Base-by-base conservation (phyloP, 2,888 invertebrate genomes). In the Tachystola acroxantha region DNA sequence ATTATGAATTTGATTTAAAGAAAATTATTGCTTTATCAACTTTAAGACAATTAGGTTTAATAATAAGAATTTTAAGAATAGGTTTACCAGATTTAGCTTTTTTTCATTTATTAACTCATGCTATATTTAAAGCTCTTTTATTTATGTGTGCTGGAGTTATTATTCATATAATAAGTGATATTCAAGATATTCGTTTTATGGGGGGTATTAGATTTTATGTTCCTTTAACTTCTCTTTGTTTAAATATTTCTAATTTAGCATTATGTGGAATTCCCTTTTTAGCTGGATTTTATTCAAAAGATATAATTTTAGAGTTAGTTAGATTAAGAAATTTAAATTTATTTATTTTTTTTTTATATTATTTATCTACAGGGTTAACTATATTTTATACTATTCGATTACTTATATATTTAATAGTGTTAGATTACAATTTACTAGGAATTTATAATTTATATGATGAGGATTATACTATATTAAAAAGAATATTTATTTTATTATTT, bases 81-180 rank as follows among this genome's bases (percentile, higher is more conserved):
- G n/a, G n/a, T n/a, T n/a, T n/a, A n/a, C n/a, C n/a, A n/a, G n/a
- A n/a, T n/a, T n/a, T n/a, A n/a, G n/a, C n/a, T n/a, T n/a, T n/a
- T n/a, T n/a, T n/a, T n/a, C n/a, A n/a, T n/a, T n/a, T n/a, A n/a
- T n/a, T n/a, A n/a, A n/a, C n/a, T n/a, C n/a, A n/a, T n/a, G n/a
- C n/a, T n/a, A n/a, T n/a, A n/a, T n/a, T n/a, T n/a, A n/a, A n/a
- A n/a, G n/a, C n/a, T n/a, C n/a, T n/a, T n/a, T n/a, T n/a, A n/a
- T n/a, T n/a, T n/a, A n/a, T n/a, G n/a, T 91, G 92, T 88, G 90
- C 91, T 0, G 93, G 93, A 0, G 74, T 87, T 34, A 80, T 92
- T 76, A 93, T 93, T 88, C 91, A 92, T 85, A 84, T 82, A 65
- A 84, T 89, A 65, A 70, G 64, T 51, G 88, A 90, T 81, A 82